Evolutionary conservation across 2,797 vertebrate species (phyloP).

Genomic region (Australoheros facetus): DNA sequence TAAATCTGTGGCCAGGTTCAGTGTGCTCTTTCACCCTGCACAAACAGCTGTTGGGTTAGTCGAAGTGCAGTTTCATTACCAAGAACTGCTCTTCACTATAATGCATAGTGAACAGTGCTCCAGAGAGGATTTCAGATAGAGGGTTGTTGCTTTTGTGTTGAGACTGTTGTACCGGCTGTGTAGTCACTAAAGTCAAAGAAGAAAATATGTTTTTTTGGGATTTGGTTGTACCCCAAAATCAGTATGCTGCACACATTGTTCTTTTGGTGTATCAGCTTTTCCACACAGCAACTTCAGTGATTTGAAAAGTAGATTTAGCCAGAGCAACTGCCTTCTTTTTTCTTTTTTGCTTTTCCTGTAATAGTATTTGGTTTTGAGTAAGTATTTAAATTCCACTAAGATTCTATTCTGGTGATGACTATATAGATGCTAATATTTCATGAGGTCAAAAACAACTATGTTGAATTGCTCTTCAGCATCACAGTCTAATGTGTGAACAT

Average conservation of each 20-base stretch:
- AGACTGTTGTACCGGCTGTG: neutral
- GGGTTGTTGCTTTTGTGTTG: neutral
- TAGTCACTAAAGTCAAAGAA: neutral
- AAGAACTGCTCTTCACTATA: constrained; percentile 21
- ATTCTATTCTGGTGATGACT: neutral
- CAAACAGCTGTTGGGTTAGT: constrained; percentile 64
- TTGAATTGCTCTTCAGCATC: neutral
- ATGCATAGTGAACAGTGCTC: neutral
- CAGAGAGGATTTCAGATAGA: neutral
- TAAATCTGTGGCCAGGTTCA: constrained; percentile 68
- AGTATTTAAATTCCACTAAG: neutral
- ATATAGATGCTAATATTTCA: neutral
- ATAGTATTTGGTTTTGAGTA: neutral
- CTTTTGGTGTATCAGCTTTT: neutral
- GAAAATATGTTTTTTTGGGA: neutral
- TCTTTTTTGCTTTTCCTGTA: neutral
- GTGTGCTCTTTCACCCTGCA: constrained; percentile 59
- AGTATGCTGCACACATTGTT: neutral
- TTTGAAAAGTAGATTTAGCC: neutral
- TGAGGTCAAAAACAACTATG: neutral
- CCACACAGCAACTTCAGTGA: neutral
- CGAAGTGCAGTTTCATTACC: constrained; percentile 47
- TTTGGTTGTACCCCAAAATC: neutral
- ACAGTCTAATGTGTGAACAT: neutral
- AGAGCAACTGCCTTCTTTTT: neutral